A percentile compares a stretch with the other conserved stretches of the same genome.
Conservation (phyloP, 1,140 invertebrate genomes). For the Samia ricini region DNA sequence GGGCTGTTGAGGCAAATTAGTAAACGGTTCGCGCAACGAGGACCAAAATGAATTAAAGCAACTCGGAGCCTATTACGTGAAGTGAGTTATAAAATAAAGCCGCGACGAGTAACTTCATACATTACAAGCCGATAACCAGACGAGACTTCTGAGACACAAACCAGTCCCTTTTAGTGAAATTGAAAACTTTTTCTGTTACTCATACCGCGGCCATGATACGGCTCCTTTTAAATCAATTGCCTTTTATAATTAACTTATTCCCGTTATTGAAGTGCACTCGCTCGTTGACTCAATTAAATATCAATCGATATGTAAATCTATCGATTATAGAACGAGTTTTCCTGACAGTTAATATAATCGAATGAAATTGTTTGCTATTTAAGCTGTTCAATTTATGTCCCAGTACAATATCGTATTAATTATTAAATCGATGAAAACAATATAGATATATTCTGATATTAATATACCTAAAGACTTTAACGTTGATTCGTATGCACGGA, state of each 20-base stretch:
- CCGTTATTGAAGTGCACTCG: constrained; percentile 69
- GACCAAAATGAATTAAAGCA: constrained; percentile 63
- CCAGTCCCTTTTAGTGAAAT: constrained; percentile 79
- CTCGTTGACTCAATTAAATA: constrained; percentile 66
- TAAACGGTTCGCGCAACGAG: constrained; percentile 40
- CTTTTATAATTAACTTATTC: constrained; percentile 76
- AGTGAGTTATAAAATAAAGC: constrained; percentile 76
- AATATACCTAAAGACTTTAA: background rate
- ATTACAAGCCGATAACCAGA: constrained; percentile 78
- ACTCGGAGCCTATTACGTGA: constrained; percentile 68
- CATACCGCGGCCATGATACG: constrained; percentile 67
- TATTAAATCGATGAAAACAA: constrained; percentile 10
- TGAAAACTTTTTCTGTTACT: constrained; percentile 78
- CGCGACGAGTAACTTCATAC: constrained; percentile 73
- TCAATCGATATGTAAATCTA: constrained; percentile 63
- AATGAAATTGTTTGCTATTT: constrained; percentile 53
- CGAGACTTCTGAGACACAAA: constrained; percentile 77
- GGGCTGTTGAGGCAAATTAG: constrained; percentile 43
- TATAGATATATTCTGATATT: constrained; percentile 3
- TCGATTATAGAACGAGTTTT: constrained; percentile 60
- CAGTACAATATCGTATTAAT: constrained; percentile 17
- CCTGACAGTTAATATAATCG: constrained; percentile 54
- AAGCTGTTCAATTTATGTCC: constrained; percentile 30
- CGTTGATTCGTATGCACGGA: background rate
- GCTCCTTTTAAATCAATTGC: constrained; percentile 75